Conservation (phyloP, 2,888 invertebrate species). For the Yponomeuta sedellus region DNA sequence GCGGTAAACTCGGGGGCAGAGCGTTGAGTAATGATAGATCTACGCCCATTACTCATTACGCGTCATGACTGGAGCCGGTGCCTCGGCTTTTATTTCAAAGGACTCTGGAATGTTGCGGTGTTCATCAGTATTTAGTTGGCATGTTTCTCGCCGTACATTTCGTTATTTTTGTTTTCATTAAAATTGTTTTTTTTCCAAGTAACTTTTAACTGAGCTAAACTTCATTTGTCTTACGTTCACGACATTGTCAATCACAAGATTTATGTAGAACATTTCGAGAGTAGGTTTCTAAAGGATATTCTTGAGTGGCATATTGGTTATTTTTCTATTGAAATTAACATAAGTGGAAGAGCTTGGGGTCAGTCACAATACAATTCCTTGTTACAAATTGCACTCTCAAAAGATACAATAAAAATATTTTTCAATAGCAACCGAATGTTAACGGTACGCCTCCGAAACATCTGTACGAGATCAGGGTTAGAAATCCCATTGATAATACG, state of each 20-base stretch:
- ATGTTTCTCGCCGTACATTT: not conserved
- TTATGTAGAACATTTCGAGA: not conserved
- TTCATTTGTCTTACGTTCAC: not conserved
- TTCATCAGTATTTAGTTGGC: slow-evolving; percentile 5
- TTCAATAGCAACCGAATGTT: slow-evolving; percentile 20
- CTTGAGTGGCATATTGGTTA: not conserved
- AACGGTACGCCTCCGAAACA: slow-evolving; percentile 69
- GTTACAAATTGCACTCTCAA: slow-evolving; percentile 2
- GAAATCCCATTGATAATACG: slow-evolving; percentile 52
- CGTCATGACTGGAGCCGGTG: slow-evolving; percentile 48
- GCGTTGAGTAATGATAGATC: slow-evolving; percentile 54
- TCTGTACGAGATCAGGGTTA: slow-evolving; percentile 51
- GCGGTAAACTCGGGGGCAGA: slow-evolving; percentile 49
- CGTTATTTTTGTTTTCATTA: not conserved
- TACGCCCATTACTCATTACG: slow-evolving; percentile 48
- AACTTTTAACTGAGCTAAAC: not conserved
- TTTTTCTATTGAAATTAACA: not conserved
- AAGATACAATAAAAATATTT: not conserved
- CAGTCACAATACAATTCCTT: not conserved
- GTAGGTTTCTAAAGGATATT: not conserved
- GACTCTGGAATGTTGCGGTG: slow-evolving; percentile 10
- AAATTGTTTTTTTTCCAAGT: not conserved
- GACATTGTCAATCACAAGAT: not conserved
- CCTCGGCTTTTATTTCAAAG: slow-evolving; percentile 53
- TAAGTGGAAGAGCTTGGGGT: not conserved